phyloP scores from a whole-genome alignment of 2,113 vertebrate genomes.

The Cygnus buccinator region DNA sequence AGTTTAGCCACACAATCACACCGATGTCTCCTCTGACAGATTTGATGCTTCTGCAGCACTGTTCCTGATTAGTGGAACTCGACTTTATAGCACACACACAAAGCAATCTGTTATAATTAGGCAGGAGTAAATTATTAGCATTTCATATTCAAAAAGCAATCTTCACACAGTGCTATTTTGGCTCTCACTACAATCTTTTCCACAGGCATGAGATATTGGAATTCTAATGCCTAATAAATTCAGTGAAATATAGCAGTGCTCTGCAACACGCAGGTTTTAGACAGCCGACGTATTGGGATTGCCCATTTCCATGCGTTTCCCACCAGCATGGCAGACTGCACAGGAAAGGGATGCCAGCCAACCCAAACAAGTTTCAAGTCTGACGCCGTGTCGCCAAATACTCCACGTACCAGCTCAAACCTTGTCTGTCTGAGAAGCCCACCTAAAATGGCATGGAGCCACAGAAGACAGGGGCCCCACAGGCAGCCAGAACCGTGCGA shows the following conservation, averaged over 20 bases:
- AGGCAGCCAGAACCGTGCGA: background rate
- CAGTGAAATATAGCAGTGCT: background rate
- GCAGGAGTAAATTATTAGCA: background rate
- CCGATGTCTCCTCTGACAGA: background rate
- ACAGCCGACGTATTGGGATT: background rate
- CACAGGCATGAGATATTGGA: background rate
- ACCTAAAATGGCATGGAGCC: background rate
- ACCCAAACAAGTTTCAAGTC: background rate
- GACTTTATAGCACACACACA: background rate
- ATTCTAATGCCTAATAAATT: slow-evolving; percentile 24
- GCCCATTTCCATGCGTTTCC: background rate
- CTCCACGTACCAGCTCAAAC: background rate
- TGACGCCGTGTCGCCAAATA: background rate
- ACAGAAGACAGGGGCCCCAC: background rate
- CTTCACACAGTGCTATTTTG: background rate
- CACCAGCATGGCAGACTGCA: background rate
- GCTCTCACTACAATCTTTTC: background rate
- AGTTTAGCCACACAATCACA: background rate
- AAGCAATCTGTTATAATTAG: background rate
- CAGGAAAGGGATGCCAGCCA: background rate
- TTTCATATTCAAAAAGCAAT: background rate
- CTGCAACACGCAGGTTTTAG: background rate
- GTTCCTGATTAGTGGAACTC: background rate
- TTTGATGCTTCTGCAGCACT: background rate
- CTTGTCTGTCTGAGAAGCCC: background rate